Percentiles rank a stretch among this genome's conserved stretches.
Evolutionary conservation across 2,797 vertebrate genomes (phyloP).

Genomic region (Parauchenoglanis punctatus): DNA sequence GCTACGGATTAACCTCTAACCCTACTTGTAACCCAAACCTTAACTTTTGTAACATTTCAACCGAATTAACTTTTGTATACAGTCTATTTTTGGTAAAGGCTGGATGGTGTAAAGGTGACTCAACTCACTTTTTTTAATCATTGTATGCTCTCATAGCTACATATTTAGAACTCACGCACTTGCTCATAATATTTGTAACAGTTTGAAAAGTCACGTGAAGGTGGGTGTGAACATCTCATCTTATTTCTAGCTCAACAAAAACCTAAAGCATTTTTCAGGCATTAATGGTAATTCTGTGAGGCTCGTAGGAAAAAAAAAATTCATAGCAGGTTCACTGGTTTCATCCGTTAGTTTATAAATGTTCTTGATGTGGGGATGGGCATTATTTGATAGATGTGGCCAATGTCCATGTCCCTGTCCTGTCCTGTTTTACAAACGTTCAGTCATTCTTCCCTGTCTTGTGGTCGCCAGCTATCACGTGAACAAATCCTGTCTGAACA

Average conservation of each 20-base stretch:
- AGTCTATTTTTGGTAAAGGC: background rate
- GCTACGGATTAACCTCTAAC: background rate
- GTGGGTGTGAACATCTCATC: background rate
- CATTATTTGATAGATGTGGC: background rate
- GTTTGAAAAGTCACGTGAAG: background rate
- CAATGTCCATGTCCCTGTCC: background rate
- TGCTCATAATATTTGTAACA: background rate
- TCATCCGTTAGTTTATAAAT: background rate
- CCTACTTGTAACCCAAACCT: background rate
- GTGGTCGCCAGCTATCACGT: background rate
- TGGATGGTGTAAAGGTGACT: background rate
- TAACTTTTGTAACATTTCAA: background rate
- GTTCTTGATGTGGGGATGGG: background rate
- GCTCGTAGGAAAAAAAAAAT: background rate
- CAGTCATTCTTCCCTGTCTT: background rate
- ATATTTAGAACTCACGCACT: too few species aligned
- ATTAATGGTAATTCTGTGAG: background rate
- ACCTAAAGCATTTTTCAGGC: background rate
- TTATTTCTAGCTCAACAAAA: background rate
- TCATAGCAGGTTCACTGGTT: background rate
- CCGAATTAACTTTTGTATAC: background rate
- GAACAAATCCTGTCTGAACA: slow-evolving; percentile 13
- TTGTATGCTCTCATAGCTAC: too few species aligned
- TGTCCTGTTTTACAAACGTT: background rate
- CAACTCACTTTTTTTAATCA: background rate